Percentiles rank a stretch among this genome's conserved stretches.
Evolutionary conservation across 2,888 invertebrate genomes (phyloP).

Genomic region (Drosophila paramelanica): DNA sequence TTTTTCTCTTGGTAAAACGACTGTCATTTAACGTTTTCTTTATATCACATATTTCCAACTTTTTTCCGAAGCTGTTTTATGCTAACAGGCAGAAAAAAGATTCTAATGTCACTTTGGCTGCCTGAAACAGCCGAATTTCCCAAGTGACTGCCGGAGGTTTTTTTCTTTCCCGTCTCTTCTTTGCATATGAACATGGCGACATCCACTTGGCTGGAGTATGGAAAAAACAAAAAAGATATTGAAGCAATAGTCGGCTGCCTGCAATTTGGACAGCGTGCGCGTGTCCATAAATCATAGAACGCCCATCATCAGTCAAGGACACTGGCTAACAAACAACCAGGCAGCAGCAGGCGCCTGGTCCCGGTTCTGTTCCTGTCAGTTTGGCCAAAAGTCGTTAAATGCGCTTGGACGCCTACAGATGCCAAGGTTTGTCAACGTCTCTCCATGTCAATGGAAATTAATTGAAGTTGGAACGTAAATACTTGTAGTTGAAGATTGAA

Average conservation of each 20-base stretch:
- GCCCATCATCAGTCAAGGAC: conserved; percentile 54
- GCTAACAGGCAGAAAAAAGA: conserved; percentile 6
- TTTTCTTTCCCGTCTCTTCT: background rate
- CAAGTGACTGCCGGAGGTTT: conserved; percentile 16
- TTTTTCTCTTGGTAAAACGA: conserved; percentile 1
- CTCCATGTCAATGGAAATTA: conserved; percentile 40
- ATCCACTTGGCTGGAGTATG: no score
- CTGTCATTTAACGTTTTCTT: conserved; percentile 15
- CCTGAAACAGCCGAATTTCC: conserved; percentile 17
- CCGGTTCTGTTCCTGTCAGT: conserved; percentile 11
- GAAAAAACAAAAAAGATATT: conserved; percentile 3
- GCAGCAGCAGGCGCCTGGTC: conserved; percentile 1
- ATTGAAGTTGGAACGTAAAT: conserved; percentile 21
- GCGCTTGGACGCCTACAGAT: conserved; percentile 23
- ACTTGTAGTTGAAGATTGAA: conserved; percentile 4
- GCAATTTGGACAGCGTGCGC: conserved; percentile 4
- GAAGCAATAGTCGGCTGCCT: conserved; percentile 10
- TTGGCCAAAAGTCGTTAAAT: conserved; percentile 29
- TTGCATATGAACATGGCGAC: conserved; percentile 1
- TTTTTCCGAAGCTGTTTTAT: conserved; percentile 10
- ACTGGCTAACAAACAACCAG: conserved; percentile 7
- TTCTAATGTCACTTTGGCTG: conserved; percentile 10
- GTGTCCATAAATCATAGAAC: conserved; percentile 51
- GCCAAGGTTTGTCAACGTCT: conserved; percentile 26
- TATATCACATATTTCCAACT: conserved; percentile 7